Percentiles rank a stretch among this genome's conserved stretches.
phyloP scores from a whole-genome alignment of 2,113 vertebrate species.

The Ovis canadensis region DNA sequence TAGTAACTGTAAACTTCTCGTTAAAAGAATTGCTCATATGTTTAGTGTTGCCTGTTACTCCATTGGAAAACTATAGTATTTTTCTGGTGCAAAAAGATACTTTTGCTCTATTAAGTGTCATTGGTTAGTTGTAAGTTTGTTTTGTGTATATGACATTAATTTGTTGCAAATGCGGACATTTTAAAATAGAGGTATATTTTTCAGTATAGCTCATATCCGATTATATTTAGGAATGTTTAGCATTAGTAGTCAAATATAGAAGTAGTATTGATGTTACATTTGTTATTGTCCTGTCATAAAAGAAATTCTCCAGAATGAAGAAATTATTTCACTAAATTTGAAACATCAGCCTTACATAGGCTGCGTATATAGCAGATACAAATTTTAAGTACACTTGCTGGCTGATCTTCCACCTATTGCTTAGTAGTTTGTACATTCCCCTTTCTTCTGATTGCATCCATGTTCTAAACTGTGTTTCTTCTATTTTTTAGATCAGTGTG shows the following conservation, averaged over 20 bases:
- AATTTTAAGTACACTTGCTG: background rate
- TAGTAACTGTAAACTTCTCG: constrained; percentile 42
- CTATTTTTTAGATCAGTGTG: constrained; percentile 35
- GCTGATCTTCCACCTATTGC: background rate
- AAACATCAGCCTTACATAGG: background rate
- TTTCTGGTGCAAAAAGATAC: background rate
- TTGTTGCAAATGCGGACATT: constrained; percentile 16
- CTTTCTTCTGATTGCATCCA: background rate
- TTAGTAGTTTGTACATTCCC: background rate
- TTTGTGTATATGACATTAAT: background rate
- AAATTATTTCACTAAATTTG: background rate
- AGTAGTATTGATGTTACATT: background rate
- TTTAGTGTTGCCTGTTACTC: background rate
- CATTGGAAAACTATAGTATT: background rate
- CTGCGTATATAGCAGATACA: background rate
- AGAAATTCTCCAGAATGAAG: background rate
- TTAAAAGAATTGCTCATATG: constrained; percentile 18
- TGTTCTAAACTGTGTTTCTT: background rate
- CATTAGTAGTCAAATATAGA: background rate
- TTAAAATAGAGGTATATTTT: background rate
- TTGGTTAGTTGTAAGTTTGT: background rate
- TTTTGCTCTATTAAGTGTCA: background rate
- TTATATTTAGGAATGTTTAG: background rate
- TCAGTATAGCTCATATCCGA: background rate
- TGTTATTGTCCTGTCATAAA: background rate